phyloP scores from a whole-genome alignment of 1,140 invertebrate genomes.

The Dendroctonus ponderosae region DNA sequence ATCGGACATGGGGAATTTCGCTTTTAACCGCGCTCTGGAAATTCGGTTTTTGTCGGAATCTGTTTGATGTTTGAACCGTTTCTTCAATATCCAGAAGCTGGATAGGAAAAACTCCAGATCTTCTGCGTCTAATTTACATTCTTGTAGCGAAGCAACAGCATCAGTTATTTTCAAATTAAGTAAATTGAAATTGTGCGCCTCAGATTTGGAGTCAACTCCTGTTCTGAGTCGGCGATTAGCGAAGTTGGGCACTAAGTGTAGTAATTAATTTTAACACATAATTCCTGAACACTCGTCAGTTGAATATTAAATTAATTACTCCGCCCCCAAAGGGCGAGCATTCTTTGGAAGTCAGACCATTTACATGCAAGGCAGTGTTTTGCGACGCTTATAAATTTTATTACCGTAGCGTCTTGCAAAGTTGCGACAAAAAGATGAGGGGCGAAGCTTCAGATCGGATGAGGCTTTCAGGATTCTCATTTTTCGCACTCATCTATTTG shows the following conservation, averaged over 20 bases:
- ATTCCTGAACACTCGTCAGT: constrained; percentile 27
- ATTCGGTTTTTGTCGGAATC: too few relatives aligned
- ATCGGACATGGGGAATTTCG: too few relatives aligned
- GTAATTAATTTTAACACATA: constrained; percentile 35
- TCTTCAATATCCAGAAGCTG: too few relatives aligned
- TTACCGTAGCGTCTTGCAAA: constrained; percentile 15
- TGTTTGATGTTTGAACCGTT: too few relatives aligned
- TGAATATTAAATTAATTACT: constrained; percentile 35
- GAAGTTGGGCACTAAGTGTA: constrained; percentile 24
- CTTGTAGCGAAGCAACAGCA: too few relatives aligned
- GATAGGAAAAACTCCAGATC: too few relatives aligned
- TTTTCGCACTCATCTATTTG: too few relatives aligned
- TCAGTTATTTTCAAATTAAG: neutral
- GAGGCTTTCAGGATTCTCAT: too few relatives aligned
- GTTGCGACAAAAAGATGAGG: constrained; percentile 17
- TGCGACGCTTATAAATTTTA: constrained; percentile 32
- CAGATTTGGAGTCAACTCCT: too few relatives aligned
- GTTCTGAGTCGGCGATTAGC: constrained; percentile 1
- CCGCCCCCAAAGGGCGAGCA: constrained; percentile 14
- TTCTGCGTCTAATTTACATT: too few relatives aligned
- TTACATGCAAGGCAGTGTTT: constrained; percentile 31
- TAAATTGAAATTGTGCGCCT: neutral
- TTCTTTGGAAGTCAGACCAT: constrained; percentile 20
- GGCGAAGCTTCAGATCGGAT: constrained; percentile 1
- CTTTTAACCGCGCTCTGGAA: too few relatives aligned